A percentile compares a stretch with the other conserved stretches of the same genome.
Evolutionary conservation across 2,797 vertebrate species (phyloP).

Genomic region (Phataginus tricuspis): DNA sequence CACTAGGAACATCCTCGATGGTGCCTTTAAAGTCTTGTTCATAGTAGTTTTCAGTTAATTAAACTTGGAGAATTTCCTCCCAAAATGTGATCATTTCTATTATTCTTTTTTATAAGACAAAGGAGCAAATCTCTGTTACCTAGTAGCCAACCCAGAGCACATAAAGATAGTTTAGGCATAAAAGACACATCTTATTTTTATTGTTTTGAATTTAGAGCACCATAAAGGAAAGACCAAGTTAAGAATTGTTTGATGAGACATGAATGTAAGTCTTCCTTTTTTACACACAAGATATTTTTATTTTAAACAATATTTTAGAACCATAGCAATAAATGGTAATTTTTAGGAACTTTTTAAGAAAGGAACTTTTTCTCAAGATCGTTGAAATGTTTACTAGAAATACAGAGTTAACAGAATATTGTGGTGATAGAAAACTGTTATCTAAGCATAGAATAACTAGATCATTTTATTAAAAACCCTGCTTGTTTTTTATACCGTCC

Average conservation of each 20-base stretch:
- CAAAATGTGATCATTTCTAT: not conserved
- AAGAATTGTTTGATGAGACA: not conserved
- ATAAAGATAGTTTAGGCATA: not conserved
- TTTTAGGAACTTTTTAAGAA: not conserved
- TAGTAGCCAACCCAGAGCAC: not conserved
- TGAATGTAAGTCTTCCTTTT: not conserved
- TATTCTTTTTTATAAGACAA: not conserved
- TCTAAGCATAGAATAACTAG: not conserved
- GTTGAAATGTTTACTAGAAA: not conserved
- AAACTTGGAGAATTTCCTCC: not conserved
- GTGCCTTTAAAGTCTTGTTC: not conserved
- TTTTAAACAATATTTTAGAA: conserved; percentile 31
- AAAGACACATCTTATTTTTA: not conserved
- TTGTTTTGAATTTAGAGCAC: not conserved
- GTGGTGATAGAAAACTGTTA: not conserved
- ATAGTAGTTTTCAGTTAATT: not conserved
- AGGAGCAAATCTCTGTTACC: not conserved
- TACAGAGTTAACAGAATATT: not conserved
- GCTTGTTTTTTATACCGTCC: not conserved
- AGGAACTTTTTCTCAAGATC: not conserved
- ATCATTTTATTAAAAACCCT: not conserved
- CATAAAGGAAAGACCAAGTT: not conserved
- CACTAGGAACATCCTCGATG: not conserved
- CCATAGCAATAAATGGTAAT: not conserved
- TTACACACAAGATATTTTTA: not conserved